phyloP scores from a whole-genome alignment of 2,113 vertebrate species.

The Crotalus viridis region DNA sequence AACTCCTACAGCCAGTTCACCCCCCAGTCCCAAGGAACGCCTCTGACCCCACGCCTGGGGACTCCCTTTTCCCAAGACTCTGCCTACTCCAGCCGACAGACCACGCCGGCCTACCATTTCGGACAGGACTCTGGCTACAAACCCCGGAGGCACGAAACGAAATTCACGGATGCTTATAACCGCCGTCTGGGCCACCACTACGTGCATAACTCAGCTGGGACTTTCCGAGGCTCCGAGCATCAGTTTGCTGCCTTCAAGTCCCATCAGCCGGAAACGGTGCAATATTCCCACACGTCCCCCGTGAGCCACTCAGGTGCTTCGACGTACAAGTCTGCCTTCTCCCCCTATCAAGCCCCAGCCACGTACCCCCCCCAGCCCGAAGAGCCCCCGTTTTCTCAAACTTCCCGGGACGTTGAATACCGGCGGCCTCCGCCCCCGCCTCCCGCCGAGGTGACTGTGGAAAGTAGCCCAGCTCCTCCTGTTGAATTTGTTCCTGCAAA shows the following conservation, averaged over 20 bases:
- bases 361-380: slow-evolving; percentile 78
- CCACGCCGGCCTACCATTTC: slow-evolving; percentile 87
- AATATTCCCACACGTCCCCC: slow-evolving; percentile 81
- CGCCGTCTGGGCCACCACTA: slow-evolving; percentile 88
- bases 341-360: slow-evolving; percentile 86
- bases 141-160: slow-evolving; percentile 85
- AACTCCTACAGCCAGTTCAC: slow-evolving; percentile 87
- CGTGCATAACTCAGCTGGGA: slow-evolving; percentile 70
- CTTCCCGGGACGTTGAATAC: slow-evolving; percentile 82
- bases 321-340: slow-evolving; percentile 85
- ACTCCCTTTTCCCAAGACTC: slow-evolving; percentile 97
- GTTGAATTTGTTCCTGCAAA: slow-evolving; percentile 76
- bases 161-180: slow-evolving; percentile 95
- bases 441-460: slow-evolving; percentile 60
- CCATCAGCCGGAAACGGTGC: slow-evolving; percentile 74
- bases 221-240: slow-evolving; percentile 78
- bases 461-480: slow-evolving; percentile 54
- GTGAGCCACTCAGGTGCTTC: slow-evolving; percentile 70
- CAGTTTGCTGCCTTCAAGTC: slow-evolving; percentile 76
- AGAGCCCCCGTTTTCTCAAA: slow-evolving; percentile 76
- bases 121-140: slow-evolving; percentile 85
- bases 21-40: slow-evolving; percentile 88
- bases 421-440: slow-evolving; percentile 70
- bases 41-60: slow-evolving; percentile 86
- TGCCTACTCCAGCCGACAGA: slow-evolving; percentile 91